Base-by-base conservation (phyloP, 2,888 invertebrate genomes). In the Craniophora ligustri region DNA sequence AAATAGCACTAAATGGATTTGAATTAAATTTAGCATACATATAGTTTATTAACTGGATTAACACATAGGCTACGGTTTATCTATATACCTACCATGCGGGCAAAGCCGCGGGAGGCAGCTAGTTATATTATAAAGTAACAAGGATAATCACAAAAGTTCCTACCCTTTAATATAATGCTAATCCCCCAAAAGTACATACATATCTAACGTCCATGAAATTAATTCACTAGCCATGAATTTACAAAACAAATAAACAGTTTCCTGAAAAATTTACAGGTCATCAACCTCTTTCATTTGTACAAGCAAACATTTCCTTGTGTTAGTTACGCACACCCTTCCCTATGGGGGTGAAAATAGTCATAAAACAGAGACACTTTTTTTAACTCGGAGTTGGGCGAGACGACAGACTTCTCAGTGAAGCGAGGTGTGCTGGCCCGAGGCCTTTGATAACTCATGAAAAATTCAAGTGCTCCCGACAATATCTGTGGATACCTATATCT, bases 401-500 rank as follows among this genome's bases (percentile, higher is more conserved):
- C 78, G 67, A 63, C 62, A 66, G 64, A 54, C 74, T 67, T 55
- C 55, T 63, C 58, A 34, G 56, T 58, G 49, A 54, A 35, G 54
- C 62, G 79, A 76, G 76, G 73, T 76, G 75, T 69, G 63, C 75
- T 78, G 72, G 82, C 84, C 83, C 54, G 62, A 53, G 80, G 85
- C 83, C 82, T 88, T 87, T 88, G 86, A 87, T 79, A 86, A 76
- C 85, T 88, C 85, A 89, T 91, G 87, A 89, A 91, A 90, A 84
- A 90, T 89, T 86, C 88, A 89, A 85, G 79, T 79, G 67, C 72
- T 79, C 67, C 71, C 75, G 70, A 76, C 80, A 79, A 82, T 77
- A 81, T 79, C 75, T 72, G 63, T 54, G 48, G 54, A 46, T 56
- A 49, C 50, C 49, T 63, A 53, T 14, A 38, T 46, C 55, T 34